Conservation (phyloP, 2,797 vertebrate species). For the Catharus ustulatus region DNA sequence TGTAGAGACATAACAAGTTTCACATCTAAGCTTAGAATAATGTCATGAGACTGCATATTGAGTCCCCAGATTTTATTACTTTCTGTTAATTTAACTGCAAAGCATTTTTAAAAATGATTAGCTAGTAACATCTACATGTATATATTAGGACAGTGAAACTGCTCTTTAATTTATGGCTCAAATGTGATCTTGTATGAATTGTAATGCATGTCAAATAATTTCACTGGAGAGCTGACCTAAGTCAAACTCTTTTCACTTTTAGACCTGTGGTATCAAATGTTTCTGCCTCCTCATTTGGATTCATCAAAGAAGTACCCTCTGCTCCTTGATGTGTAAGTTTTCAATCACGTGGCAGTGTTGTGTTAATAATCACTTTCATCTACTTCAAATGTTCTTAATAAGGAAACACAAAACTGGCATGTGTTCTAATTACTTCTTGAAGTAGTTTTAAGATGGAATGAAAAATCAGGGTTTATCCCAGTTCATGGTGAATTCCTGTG, state of each 20-base stretch:
- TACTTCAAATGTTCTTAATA: conserved; percentile 32
- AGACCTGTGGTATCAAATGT: conserved; percentile 98
- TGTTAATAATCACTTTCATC: conserved; percentile 42
- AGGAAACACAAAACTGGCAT: neutral
- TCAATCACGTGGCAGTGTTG: neutral
- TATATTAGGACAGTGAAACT: neutral
- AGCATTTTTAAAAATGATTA: neutral
- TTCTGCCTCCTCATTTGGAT: conserved; percentile 91
- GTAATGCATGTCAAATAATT: neutral
- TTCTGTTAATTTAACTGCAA: neutral
- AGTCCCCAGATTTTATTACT: neutral
- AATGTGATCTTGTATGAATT: neutral
- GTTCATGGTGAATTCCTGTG: neutral
- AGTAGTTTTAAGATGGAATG: neutral
- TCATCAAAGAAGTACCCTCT: conserved; percentile 93
- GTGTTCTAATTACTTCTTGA: conserved; percentile 34
- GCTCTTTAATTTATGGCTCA: neutral
- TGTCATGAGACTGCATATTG: neutral
- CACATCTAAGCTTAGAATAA: neutral
- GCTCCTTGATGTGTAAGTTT: conserved; percentile 95
- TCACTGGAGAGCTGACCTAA: neutral
- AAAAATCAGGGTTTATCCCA: neutral
- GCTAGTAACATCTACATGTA: neutral
- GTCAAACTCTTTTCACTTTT: conserved; percentile 57
- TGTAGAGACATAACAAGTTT: neutral